Evolutionary conservation across 2,888 invertebrate genomes (phyloP), one percentile per base, ranked within the genome.

Genomic region (Mythimna pallens): DNA sequence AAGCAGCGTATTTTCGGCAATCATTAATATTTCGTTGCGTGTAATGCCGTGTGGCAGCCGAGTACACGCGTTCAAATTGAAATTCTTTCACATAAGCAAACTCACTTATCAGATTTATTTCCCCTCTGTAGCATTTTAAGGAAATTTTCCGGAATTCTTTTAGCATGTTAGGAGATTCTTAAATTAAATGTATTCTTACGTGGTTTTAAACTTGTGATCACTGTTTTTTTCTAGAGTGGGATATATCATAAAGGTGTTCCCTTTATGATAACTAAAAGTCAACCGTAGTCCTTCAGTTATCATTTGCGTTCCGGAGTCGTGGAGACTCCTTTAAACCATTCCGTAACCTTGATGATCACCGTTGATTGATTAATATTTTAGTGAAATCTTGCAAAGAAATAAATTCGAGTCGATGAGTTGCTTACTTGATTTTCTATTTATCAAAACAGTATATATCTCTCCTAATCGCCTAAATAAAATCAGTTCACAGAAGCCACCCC

Each of bases 21-120:
- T 92, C 94, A 94, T 95, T 94, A 94, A 94, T 94, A 92, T 93
- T 91, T 80, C 78, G 81, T 82, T 77, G 83, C 73, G 75, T 77
- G 89, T 93, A 95, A 94, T 92, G 88, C 88, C 81, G 66, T 76
- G 80, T 78, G 95, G 94, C 95, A 94, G 94, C 92, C 90, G 90
- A 87, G 82, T 82, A 68, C 65, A 82, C 88, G 87, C 84, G 78
- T 86, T 85, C 83, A 90, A 91, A 94, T 94, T 94, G 94, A 93
- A 95, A 94, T 94, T 93, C 93, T 92, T 94, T 92, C 87, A 89
- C 89, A 90, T 92, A 92, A 93, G 92, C 91, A 92, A 85, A 89
- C 86, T 75, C 89, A 88, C 92, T 94, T 93, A 93, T 92, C 92
- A 89, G 93, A 93, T 94, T 94, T 91, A 86, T 90, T 30, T 89